Conservation (phyloP, 2,888 invertebrate genomes). For the Meiosimyza decipiens region DNA sequence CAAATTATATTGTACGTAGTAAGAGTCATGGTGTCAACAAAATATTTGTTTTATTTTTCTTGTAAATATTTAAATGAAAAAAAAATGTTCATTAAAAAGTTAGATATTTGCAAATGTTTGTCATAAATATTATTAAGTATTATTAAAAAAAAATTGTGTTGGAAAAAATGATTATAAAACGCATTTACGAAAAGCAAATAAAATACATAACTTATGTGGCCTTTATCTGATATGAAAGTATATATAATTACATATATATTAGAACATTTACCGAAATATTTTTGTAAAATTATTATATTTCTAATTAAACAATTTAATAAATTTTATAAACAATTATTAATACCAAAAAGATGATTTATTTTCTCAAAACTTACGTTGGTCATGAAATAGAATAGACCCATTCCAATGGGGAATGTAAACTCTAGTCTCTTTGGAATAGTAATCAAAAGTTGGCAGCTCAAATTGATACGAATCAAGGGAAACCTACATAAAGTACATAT, state of each 20-base stretch:
- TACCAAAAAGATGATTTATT: neutral
- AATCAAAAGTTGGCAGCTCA: too few species aligned
- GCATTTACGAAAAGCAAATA: slow-evolving; percentile 15
- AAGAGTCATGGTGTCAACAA: neutral
- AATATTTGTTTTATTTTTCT: slow-evolving; percentile 12
- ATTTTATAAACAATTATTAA: slow-evolving; percentile 3
- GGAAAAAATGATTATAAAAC: neutral
- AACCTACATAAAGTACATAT: too few species aligned
- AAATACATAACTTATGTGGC: neutral
- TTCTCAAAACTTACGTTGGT: neutral
- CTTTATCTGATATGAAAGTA: neutral
- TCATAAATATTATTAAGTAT: slow-evolving; percentile 21
- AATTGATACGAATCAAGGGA: too few species aligned
- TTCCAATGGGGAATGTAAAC: too few species aligned
- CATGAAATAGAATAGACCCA: too few species aligned
- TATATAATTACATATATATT: too few species aligned
- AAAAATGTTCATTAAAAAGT: neutral
- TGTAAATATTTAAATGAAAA: slow-evolving; percentile 21
- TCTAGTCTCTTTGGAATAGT: too few species aligned
- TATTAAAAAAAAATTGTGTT: slow-evolving; percentile 1
- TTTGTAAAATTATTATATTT: too few species aligned
- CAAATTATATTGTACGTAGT: neutral
- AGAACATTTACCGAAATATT: too few species aligned
- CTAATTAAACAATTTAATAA: neutral
- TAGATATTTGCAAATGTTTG: slow-evolving; percentile 8